Evolutionary conservation across 2,888 invertebrate species (phyloP).

Genomic region (Masnerella sp.): DNA sequence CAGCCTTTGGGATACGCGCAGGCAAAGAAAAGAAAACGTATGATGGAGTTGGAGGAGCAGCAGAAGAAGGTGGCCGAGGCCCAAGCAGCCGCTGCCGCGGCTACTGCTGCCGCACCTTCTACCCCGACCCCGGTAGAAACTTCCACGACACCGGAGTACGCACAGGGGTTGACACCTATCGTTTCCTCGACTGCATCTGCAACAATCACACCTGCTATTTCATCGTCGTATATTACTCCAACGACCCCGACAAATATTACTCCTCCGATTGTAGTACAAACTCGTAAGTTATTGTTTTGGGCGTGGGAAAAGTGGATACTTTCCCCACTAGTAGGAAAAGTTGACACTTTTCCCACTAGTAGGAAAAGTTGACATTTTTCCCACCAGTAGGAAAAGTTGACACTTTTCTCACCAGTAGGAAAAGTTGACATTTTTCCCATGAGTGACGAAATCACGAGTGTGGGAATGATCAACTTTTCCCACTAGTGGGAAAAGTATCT

Average conservation of each 20-base stretch:
- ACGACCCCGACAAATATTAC: conserved; percentile 70
- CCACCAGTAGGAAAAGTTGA: too few relatives aligned
- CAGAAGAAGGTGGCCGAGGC: conserved; percentile 81
- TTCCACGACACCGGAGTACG: conserved; percentile 87
- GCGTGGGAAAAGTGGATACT: too few relatives aligned
- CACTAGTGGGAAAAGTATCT: too few relatives aligned
- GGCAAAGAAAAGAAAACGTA: conserved; percentile 92
- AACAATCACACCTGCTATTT: conserved; percentile 52
- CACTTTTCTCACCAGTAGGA: too few relatives aligned
- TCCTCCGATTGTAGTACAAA: conserved; percentile 66
- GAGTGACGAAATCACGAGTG: too few relatives aligned
- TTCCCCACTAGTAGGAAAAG: too few relatives aligned
- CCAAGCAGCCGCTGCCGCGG: conserved; percentile 74
- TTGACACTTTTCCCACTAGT: too few relatives aligned
- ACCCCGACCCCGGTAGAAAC: conserved; percentile 73
- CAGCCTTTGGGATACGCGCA: conserved; percentile 91
- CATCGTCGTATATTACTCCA: conserved; percentile 70
- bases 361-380: too few relatives aligned
- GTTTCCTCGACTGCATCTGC: conserved; percentile 77
- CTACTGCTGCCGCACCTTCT: conserved; percentile 70
- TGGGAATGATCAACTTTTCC: too few relatives aligned
- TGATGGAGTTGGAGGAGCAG: conserved; percentile 84
- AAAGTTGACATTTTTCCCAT: too few relatives aligned
- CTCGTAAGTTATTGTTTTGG: conserved; percentile 70
- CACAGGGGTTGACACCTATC: conserved; percentile 85